Conservation (phyloP, 1,140 invertebrate species). For the Zaprionus taronus region DNA sequence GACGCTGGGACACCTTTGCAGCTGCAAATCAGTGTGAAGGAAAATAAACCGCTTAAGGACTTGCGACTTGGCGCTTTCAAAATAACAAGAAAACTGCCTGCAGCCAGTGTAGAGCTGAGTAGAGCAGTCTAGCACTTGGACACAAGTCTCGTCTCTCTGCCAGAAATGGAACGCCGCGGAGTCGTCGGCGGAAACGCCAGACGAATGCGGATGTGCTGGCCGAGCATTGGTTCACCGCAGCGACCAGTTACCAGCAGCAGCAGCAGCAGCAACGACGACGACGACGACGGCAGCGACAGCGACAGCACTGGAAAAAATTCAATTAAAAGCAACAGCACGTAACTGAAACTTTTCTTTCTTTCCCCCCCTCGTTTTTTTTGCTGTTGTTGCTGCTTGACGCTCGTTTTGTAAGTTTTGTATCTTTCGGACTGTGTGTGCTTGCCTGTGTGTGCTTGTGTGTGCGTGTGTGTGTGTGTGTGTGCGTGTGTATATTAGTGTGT, state of each 20-base stretch:
- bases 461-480: slow-evolving; percentile 20
- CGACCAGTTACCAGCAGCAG: slow-evolving; percentile 53
- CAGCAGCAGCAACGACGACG: slow-evolving; percentile 32
- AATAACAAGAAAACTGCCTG: slow-evolving; percentile 79
- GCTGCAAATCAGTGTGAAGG: slow-evolving; percentile 78
- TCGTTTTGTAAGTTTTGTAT: slow-evolving; percentile 74
- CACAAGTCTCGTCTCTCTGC: slow-evolving; percentile 20
- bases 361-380: slow-evolving; percentile 16
- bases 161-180: slow-evolving; percentile 13
- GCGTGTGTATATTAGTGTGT: slow-evolving; percentile 18
- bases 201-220: slow-evolving; percentile 79
- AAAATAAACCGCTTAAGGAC: slow-evolving; percentile 82
- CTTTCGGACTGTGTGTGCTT: slow-evolving; percentile 49
- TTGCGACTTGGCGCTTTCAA: slow-evolving; percentile 76
- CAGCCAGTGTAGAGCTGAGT: slow-evolving; percentile 39
- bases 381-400: slow-evolving; percentile 27
- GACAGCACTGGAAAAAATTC: slow-evolving; percentile 68
- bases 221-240: slow-evolving; percentile 66
- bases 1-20: slow-evolving; percentile 49
- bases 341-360: slow-evolving; percentile 80
- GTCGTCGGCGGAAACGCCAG: slow-evolving; percentile 54
- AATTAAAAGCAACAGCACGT: slow-evolving; percentile 84
- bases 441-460: slow-evolving; percentile 23
- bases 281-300: slow-evolving; percentile 4
- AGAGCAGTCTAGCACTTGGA: slow-evolving; percentile 25